Conservation (phyloP, 1,140 invertebrate species). For the Diachasma alloeum region DNA sequence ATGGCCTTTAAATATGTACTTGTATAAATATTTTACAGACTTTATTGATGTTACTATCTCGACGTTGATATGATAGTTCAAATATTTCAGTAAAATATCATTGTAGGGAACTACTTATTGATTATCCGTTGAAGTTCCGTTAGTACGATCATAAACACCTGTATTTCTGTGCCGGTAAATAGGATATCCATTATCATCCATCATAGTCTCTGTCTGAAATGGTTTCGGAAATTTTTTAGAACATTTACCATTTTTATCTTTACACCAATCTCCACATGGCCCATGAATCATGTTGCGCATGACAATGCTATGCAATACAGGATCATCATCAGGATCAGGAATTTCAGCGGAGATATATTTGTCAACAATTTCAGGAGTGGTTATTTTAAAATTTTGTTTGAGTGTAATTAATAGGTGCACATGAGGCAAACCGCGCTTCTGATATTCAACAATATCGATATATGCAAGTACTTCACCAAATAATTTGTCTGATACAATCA, state of each 20-base stretch:
- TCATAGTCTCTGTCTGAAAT: conserved; percentile 39
- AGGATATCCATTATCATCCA: conserved; percentile 31
- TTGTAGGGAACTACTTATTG: conserved; percentile 27
- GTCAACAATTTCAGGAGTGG: conserved; percentile 39
- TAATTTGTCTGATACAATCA: not conserved
- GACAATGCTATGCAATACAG: conserved; percentile 46
- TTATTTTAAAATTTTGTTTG: conserved; percentile 22
- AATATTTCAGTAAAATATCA: not conserved
- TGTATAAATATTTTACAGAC: conserved; percentile 27
- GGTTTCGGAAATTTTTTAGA: conserved; percentile 52
- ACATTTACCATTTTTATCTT: conserved; percentile 48
- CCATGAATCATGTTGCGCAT: conserved; percentile 56
- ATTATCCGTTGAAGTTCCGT: conserved; percentile 9
- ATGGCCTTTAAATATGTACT: conserved; percentile 9
- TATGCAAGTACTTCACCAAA: not conserved
- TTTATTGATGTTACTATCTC: conserved; percentile 19
- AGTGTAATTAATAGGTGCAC: conserved; percentile 46
- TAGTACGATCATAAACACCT: not conserved
- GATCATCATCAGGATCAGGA: conserved; percentile 56
- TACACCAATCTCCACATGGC: conserved; percentile 46
- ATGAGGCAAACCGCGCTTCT: conserved; percentile 67
- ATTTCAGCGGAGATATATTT: conserved; percentile 63
- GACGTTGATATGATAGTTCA: conserved; percentile 25
- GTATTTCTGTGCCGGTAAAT: conserved; percentile 12
- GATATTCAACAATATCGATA: conserved; percentile 28